phyloP scores from a whole-genome alignment of 2,797 vertebrate species.

The Epinephelus coioides region DNA sequence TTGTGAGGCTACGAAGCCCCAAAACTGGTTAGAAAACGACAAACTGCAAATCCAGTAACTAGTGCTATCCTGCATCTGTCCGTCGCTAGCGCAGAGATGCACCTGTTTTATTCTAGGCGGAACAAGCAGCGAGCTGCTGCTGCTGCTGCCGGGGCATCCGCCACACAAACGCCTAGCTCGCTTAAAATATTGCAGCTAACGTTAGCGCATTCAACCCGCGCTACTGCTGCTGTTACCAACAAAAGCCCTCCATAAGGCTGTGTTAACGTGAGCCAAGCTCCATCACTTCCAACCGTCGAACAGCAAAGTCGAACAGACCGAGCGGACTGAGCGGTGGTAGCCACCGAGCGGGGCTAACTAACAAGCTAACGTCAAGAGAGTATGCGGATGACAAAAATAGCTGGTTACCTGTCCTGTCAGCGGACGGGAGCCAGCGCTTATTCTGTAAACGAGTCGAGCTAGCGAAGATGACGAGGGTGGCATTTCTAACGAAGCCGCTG shows the following conservation, averaged over 20 bases:
- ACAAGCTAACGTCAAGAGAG: conserved; percentile 62
- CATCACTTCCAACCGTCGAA: conserved; percentile 37
- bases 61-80: conserved; percentile 25
- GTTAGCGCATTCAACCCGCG: not conserved
- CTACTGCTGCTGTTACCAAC: not conserved
- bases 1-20: accelerated
- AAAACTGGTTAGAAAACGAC: not conserved
- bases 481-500: not conserved
- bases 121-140: conserved; percentile 34
- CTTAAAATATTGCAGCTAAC: conserved; percentile 19
- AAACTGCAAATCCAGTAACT: not conserved
- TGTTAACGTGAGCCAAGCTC: conserved; percentile 9
- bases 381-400: conserved; percentile 29
- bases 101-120: conserved; percentile 83
- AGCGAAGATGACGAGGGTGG: not conserved
- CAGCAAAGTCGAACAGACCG: conserved; percentile 39
- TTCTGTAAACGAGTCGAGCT: not conserved
- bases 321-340: conserved; percentile 30
- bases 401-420: conserved; percentile 37
- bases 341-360: conserved; percentile 62
- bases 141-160: conserved; percentile 38
- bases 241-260: not conserved
- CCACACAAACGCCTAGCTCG: conserved; percentile 30
- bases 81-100: conserved; percentile 71
- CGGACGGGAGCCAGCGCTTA: not conserved